These are phyloP conservation scores for Himalopsyche kuldschensis DNA, from an alignment of 2,888 invertebrate species.

Conservation along the genomic window DNA sequence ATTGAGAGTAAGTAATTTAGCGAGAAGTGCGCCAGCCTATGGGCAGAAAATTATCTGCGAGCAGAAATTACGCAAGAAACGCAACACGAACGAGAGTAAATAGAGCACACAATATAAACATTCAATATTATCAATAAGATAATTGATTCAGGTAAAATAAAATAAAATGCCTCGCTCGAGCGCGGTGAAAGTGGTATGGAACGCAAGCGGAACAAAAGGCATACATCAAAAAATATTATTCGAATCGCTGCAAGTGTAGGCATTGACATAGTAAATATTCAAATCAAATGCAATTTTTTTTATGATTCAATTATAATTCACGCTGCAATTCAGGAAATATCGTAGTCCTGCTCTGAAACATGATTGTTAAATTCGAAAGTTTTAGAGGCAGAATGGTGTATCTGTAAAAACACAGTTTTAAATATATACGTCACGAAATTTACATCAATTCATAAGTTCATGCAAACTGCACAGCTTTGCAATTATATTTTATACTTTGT, in stretches of 20 bases:
- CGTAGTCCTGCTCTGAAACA: neutral
- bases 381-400: no score
- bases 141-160: conserved; percentile 17
- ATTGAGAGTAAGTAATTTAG: neutral
- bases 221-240: no score
- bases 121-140: conserved; percentile 14
- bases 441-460: no score
- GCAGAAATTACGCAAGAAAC: conserved; percentile 12
- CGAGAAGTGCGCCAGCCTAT: neutral
- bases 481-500: no score
- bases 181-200: conserved; percentile 15
- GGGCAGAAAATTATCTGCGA: neutral
- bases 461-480: no score
- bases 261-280: neutral
- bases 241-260: neutral
- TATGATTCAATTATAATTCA: neutral
- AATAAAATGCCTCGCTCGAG: conserved; percentile 6
- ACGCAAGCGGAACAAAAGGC: no score
- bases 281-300: neutral
- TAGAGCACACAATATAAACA: conserved; percentile 19
- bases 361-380: no score
- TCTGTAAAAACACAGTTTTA: no score
- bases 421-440: no score
- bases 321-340: neutral
- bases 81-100: conserved; percentile 9